Conservation (phyloP, 2,888 invertebrate genomes). For the Orthosia gothica region DNA sequence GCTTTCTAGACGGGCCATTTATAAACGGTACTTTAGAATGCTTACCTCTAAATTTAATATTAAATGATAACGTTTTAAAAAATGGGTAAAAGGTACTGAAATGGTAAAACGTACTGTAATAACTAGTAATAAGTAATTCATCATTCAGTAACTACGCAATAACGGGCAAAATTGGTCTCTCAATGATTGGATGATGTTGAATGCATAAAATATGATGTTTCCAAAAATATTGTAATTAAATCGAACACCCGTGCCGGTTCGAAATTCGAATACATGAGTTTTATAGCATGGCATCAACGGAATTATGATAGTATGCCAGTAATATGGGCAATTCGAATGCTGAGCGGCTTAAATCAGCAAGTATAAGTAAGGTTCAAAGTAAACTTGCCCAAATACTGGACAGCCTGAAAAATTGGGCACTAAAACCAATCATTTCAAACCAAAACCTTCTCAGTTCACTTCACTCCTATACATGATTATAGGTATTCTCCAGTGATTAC, state of each 20-base stretch:
- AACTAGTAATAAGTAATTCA: background rate
- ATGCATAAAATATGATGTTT: constrained; percentile 32
- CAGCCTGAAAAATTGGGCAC: background rate
- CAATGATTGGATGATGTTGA: constrained; percentile 11
- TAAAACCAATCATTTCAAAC: background rate
- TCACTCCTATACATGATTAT: constrained; percentile 7
- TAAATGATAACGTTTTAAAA: background rate
- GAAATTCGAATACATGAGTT: constrained; percentile 30
- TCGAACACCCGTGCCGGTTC: constrained; percentile 22
- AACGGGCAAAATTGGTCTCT: constrained; percentile 6
- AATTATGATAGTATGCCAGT: constrained; percentile 8
- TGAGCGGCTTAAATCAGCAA: background rate
- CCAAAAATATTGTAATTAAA: constrained; percentile 45
- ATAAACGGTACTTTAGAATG: too few relatives aligned
- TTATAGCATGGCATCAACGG: constrained; percentile 7
- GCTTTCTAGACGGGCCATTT: too few relatives aligned
- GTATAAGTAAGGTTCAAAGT: background rate
- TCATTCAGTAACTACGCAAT: background rate
- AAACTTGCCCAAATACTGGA: background rate
- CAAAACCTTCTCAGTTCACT: background rate
- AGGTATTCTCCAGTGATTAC: constrained; percentile 27
- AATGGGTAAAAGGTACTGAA: background rate
- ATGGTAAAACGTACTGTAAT: background rate
- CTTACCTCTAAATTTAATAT: background rate
- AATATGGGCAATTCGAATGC: background rate